Percentiles rank a stretch among this genome's conserved stretches.
These are phyloP conservation scores for Plodia interpunctella DNA, from an alignment of 1,140 invertebrate species.

Conservation along the genomic window DNA sequence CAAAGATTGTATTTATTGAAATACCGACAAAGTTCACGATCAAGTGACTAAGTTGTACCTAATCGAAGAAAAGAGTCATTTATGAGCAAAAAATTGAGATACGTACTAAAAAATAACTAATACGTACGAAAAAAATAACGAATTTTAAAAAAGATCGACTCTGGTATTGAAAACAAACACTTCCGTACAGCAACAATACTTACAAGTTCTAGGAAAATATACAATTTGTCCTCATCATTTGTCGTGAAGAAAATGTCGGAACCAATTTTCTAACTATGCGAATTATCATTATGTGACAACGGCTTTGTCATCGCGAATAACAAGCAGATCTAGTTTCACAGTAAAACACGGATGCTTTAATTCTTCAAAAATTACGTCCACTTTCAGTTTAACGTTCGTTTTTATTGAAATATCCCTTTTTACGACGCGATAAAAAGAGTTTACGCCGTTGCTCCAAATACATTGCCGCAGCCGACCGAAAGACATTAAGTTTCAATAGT, in stretches of 20 bases:
- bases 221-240: background rate
- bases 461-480: background rate
- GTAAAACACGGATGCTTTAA: background rate
- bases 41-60: background rate
- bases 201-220: too few relatives aligned
- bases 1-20: background rate
- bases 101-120: too few relatives aligned
- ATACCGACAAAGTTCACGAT: background rate
- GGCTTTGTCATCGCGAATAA: slow-evolving; percentile 6
- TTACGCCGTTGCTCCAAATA: slow-evolving; percentile 1
- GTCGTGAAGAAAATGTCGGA: background rate
- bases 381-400: background rate
- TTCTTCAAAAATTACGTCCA: background rate
- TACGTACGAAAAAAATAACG: too few relatives aligned
- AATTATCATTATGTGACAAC: background rate
- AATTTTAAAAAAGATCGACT: too few relatives aligned
- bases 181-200: too few relatives aligned
- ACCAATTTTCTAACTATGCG: slow-evolving; percentile 3
- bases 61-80: background rate
- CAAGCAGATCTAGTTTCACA: slow-evolving; percentile 5
- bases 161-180: too few relatives aligned
- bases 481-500: slow-evolving; percentile 3
- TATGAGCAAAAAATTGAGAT: background rate
- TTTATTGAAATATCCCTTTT: slow-evolving; percentile 10
- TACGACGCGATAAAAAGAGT: slow-evolving; percentile 1